Base-by-base conservation (phyloP, 2,113 vertebrate species). In the Monarcha castaneiventris region DNA sequence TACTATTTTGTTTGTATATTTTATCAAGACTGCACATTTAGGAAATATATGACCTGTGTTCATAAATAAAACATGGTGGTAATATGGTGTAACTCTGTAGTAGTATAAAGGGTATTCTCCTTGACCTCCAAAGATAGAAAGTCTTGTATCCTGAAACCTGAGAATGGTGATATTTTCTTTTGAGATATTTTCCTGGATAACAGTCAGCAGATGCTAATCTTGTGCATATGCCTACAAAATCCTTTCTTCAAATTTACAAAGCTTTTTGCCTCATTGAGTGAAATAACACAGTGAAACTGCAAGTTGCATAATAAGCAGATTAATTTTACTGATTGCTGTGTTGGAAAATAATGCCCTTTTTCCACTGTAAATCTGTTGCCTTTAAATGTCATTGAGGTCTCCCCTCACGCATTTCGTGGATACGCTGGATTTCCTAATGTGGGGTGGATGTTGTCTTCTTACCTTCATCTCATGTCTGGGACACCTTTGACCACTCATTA, bases 211-310 rank as follows among this genome's bases (percentile, higher is more conserved):
- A 93, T 84, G 76, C 7, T 93, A 90, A 90, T 93, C 76, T 92
- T 74, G 13, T 78, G 25, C 44, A 29, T 33, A 81, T 72, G 71
- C 44, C 59, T 90, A 30, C 59, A 79, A 89, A 95, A 95, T 89
- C 76, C 64, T 92, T 93, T 95, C 69, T 89, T 95, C 84, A 89
- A 84, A 95, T 94, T 92, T 84, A 78, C 91, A 87, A 72, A 87
- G 92, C 63, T 56, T 92, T 96, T 93, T 87, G 33, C 25, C 22
- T 78, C 51, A n/a, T 59, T 89, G 75, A 89, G 61, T 52, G 56
- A 92, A 90, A 94, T 44, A 71, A 55, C 35, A 83, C 32, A 32
- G 52, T 61, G 64, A 46, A 87, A 90, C 39, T 63, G 48, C 75
- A 51, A 87, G 25, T 13, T 89, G 76, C 73, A 89, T 52, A 82